A percentile compares a stretch with the other conserved stretches of the same genome.
Conservation (phyloP, 1,140 invertebrate species). For the Papilio glaucus region DNA sequence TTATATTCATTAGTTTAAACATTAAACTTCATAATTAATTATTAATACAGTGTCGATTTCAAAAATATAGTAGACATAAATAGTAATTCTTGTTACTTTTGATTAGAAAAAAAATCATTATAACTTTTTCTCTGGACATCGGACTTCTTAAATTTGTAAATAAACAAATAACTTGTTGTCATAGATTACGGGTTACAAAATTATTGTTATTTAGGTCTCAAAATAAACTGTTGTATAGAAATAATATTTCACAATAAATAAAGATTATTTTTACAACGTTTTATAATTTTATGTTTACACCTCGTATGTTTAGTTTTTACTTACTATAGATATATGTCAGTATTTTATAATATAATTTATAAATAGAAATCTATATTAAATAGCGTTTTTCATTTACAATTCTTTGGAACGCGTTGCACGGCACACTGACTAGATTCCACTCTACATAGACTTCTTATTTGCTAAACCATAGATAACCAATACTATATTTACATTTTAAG, state of each 20-base stretch:
- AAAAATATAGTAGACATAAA: no score
- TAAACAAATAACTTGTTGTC: no score
- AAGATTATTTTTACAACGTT: background rate
- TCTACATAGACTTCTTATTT: constrained; percentile 55
- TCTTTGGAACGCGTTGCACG: constrained; percentile 80
- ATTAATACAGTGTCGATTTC: no score
- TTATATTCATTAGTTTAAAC: background rate
- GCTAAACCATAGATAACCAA: background rate
- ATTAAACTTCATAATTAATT: no score
- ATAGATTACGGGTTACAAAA: no score
- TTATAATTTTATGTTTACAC: background rate
- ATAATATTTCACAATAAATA: background rate
- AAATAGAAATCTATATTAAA: constrained; percentile 42
- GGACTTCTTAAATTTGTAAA: no score
- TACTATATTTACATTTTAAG: background rate
- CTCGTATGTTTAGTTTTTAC: background rate
- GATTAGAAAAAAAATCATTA: no score
- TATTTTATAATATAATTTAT: constrained; percentile 17
- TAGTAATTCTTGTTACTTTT: no score
- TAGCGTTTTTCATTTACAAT: constrained; percentile 72
- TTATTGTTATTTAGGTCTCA: no score
- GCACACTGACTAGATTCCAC: constrained; percentile 81
- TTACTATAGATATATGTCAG: constrained; percentile 35
- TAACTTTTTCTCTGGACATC: no score
- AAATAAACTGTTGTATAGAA: no score